Percentiles rank a stretch among this genome's conserved stretches.
phyloP scores from a whole-genome alignment of 2,113 vertebrate genomes.

The Panthera uncia region DNA sequence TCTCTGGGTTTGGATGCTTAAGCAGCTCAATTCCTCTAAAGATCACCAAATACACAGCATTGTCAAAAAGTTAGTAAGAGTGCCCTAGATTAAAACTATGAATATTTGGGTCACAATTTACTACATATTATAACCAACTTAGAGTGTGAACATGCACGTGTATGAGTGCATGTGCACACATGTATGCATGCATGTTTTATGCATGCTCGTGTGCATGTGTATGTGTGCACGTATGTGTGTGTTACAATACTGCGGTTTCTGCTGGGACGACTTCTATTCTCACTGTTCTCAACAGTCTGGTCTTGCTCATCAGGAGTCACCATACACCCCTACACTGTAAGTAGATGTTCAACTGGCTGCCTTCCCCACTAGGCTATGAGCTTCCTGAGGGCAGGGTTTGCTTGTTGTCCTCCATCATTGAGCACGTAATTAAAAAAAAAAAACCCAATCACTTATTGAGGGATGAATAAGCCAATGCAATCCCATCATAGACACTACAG shows the following conservation, averaged over 20 bases:
- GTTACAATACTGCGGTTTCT: neutral
- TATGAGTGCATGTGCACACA: too few relatives aligned
- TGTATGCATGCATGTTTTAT: neutral
- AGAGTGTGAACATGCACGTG: too few relatives aligned
- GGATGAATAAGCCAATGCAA: neutral
- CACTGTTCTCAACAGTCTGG: neutral
- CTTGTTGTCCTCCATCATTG: neutral
- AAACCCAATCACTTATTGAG: neutral
- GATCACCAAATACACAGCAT: constrained; percentile 51
- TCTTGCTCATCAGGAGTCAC: neutral
- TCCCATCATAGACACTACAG: neutral
- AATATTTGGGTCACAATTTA: neutral
- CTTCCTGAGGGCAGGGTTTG: constrained; percentile 36
- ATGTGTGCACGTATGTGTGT: neutral
- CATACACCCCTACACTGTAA: neutral
- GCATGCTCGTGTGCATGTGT: neutral
- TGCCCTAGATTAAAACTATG: neutral
- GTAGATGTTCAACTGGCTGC: accelerated
- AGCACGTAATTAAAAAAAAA: neutral
- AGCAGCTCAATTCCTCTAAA: constrained; percentile 72
- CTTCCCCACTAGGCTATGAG: neutral
- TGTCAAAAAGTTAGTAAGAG: constrained; percentile 27
- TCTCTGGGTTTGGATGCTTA: constrained; percentile 21
- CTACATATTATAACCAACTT: neutral
- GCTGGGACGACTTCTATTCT: neutral